Base-by-base conservation (phyloP, 1,140 invertebrate genomes). In the Drosophila subobscura region DNA sequence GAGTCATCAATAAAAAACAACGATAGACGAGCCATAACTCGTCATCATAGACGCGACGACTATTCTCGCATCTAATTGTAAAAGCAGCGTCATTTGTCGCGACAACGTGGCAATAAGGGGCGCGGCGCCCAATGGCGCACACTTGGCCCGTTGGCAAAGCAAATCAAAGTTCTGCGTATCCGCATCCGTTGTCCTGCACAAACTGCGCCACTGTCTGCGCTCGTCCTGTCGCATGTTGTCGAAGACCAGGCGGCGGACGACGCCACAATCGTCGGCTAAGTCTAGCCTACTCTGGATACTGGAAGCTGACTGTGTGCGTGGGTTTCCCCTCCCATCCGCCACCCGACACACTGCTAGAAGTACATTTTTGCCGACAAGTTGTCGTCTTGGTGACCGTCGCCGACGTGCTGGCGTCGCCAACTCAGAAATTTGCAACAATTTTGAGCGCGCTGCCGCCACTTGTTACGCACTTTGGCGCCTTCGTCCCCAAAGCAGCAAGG, bases 391-490 rank as follows among this genome's bases (percentile, higher is more conserved):
- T 85, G 72, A 65, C 56, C 77, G 80, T 72, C 79, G 79, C 65
- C 74, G 59, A 46, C 73, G 57, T 53, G 41, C 67, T 66, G 78
- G 60, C 79, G 79, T 61, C 79, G 66, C 40, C 60, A 57, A 84
- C 72, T 74, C 75, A 63, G 49, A 67, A 85, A 72, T 68, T 68
- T 49, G 72, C 73, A 85, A 77, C 79, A 85, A 79, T 79, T 85
- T 57, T 63, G 68, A 81, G 60, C 67, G 54, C 67, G 79, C 47
- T 61, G 71, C 60, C 81, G 78, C 83, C 83, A 86, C 81, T 86
- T 86, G 81, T 86, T 88, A 86, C 81, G 71, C 81, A 77, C 74
- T 86, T 77, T 86, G 83, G 81, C 78, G 81, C 77, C 81, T 67
- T 60, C 16, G 16, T 20, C 45, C 56, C 58, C 61, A 66, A 50